Base-by-base conservation (phyloP, 2,113 vertebrate species). In the Phaethornis superciliosus region DNA sequence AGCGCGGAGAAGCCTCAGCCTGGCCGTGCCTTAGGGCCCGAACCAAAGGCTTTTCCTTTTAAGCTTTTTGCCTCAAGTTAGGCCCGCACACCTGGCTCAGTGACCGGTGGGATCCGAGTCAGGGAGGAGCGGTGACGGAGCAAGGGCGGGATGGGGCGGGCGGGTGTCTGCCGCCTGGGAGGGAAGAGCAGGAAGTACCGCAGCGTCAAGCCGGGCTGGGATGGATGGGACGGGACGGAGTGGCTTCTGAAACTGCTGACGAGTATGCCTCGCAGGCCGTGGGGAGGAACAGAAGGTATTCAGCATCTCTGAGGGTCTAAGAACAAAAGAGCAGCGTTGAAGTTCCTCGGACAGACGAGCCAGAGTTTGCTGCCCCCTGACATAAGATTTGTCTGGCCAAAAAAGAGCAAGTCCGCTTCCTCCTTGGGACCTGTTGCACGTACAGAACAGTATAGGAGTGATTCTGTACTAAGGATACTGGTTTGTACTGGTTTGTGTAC, bases 251-350 rank as follows among this genome's bases (percentile, higher is more conserved):
- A 67, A 19, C 4, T 58, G 35, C 51, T 65, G 51, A 16, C 1
- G 8, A 21, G 12, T 19, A 13, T 12, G 1, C 13, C 16, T 37
- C 0, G 0, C 16, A 42, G 42, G 63, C 67, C 3, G 0, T 21
- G 16, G 60, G 68, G 24, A 51, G 32, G 51, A 47, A 30, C 2
- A 44, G 33, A 30, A 42, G 12, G 12, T 27, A 7, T 28, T 70
- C 52, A 17, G 20, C 1, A 1, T 27, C 47, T 70, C 19, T n/a
- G 9, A 33, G 8, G 9, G 20, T 37, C 60, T 8, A 8, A 37
- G 52, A 75, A 42, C 9, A 64, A 23, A 8, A 54, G n/a, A 62
- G 16, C 9, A 33, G 12, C 52, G 54, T 28, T 81, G 62, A 75
- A 71, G 52, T 23, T 23, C 19, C 12, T 15, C 24, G 54, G 14